These are phyloP conservation scores for Pimephales promelas DNA, from an alignment of 2,113 vertebrate species.

Conservation along the genomic window DNA sequence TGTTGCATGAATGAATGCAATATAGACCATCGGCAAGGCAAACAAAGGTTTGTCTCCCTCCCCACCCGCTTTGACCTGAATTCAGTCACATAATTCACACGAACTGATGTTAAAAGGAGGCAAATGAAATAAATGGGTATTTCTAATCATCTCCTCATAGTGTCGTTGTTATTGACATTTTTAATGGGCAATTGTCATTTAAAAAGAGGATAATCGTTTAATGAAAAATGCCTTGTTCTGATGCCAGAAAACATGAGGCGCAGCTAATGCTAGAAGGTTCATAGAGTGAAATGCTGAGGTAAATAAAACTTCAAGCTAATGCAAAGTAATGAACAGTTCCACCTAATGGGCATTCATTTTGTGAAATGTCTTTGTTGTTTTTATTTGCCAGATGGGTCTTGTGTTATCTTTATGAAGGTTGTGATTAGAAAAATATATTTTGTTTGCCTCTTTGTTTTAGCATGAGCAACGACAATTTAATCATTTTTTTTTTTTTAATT, in stretches of 20 bases:
- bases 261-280: slow-evolving; percentile 24
- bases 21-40: slow-evolving; percentile 37
- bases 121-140: slow-evolving; percentile 28
- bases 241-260: slow-evolving; percentile 27
- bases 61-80: slow-evolving; percentile 49
- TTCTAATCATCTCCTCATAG: slow-evolving; percentile 29
- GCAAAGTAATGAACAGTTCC: not conserved
- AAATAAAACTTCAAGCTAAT: not conserved
- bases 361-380: not conserved
- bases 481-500: no score
- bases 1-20: slow-evolving; percentile 30
- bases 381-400: not conserved
- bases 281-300: slow-evolving; percentile 22
- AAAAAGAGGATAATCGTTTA: slow-evolving; percentile 40
- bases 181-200: slow-evolving; percentile 31
- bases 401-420: not conserved
- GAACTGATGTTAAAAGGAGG: not conserved
- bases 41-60: slow-evolving; percentile 32
- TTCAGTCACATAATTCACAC: slow-evolving; percentile 35
- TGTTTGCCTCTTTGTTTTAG: not conserved
- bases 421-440: not conserved
- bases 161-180: slow-evolving; percentile 44
- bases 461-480: not conserved
- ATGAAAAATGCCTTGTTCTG: slow-evolving; percentile 24
- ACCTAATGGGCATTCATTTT: slow-evolving; percentile 14